Evolutionary conservation across 2,797 vertebrate species (phyloP), one percentile per base, ranked within the genome.

Genomic region (Amniataba percoides): DNA sequence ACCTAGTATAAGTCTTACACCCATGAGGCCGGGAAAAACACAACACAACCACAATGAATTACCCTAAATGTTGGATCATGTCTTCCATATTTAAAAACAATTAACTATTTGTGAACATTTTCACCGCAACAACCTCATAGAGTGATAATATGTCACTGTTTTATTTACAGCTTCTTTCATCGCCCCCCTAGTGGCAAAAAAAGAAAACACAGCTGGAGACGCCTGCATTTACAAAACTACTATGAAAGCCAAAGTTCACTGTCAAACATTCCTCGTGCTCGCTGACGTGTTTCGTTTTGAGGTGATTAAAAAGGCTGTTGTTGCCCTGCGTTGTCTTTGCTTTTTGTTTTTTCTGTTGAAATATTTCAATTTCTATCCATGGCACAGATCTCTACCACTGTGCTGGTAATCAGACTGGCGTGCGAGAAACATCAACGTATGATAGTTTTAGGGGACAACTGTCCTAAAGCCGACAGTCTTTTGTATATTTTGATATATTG

Each of bases 401-500:
- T 65, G 55, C 27, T 1, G 2, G 27, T 34, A 23, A 45, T 66
- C 43, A n/a, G 18, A 56, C 36, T 61, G 51, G 71, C 7, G 40
- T n/a, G 15, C 19, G 71, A 7, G 48, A 71, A 36, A 71, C 51
- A 65, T 34, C 27, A 27, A 3, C 36, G 36, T 11, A 18, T 53
- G 8, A 52, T 25, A 43, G 48, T 63, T 71, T 63, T 19, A 46
- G 27, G 31, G 51, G 52, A 67, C 52, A 82, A 83, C 70, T n/a
- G 57, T 60, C 61, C 53, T 69, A 40, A 70, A 61, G 58, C 63
- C 42, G 78, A 70, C 45, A 46, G 14, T 51, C 61, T 25, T 83
- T 71, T 83, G 77, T 84, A 81, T 88, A 61, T 87, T 82, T 88
- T 83, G 57, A 77, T 81, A 69, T 68, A 61, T 71, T 61, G 42